Evolutionary conservation across 2,113 vertebrate genomes (phyloP), one percentile per base, ranked within the genome.

Genomic region (Mustela lutreola): DNA sequence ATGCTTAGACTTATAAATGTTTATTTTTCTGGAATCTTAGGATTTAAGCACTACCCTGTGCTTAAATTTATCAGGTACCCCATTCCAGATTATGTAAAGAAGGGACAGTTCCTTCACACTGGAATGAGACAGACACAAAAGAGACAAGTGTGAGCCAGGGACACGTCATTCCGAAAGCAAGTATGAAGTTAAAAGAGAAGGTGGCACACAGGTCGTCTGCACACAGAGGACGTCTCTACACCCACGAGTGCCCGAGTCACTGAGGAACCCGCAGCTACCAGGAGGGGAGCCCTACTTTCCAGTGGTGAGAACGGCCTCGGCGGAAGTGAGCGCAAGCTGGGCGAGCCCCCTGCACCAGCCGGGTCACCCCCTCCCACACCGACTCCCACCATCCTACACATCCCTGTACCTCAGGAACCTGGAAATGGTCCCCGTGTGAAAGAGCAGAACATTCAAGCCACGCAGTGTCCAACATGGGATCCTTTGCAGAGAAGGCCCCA

Each of bases 1-100:
- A 70, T 42, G n/a, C 90, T 97, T 60, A 80, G 82, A 90, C 31
- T 96, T 26, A 33, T 53, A 26, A 67, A 15, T 79, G 60, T 58
- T 71, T 96, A 63, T 5, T 81, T 85, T 42, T 31, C 53, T 92
- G 81, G 89, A 89, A 71, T 4, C 26, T 81, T 80, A 76, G 78
- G 83, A 92, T 50, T 79, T 70, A n/a, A 97, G 83, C 28, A 92
- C 70, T 73, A 58, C 19, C 56, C 21, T 19, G 19, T 58, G 56
- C 56, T 58, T 21, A 58, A 19, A 58, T 58, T 58, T 58, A 58
- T 21, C 53, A 53, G 45, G 36, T 56, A 67, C 18, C 15, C 65
- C 80, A 36, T 80, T 63, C 33, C 56, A 36, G 39, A n/a, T 42
- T 75, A n/a, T 19, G 73, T 22, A 56, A 79, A 86, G 26, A 81